Evolutionary conservation across 2,888 invertebrate genomes (phyloP).

Genomic region (Chydorus sphaericus): DNA sequence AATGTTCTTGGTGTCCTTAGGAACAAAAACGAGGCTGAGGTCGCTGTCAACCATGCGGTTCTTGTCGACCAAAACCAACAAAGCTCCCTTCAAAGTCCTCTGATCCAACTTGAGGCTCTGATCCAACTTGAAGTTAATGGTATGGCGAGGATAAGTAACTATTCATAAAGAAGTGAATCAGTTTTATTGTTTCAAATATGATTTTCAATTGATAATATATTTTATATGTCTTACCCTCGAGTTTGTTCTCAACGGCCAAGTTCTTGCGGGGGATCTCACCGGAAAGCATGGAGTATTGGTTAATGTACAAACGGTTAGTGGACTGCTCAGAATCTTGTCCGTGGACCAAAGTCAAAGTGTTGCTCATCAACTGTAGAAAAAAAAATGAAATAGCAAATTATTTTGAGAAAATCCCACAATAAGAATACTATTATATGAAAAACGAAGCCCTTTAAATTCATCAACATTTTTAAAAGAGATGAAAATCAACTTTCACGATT

Average conservation of each 20-base stretch:
- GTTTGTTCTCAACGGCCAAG: constrained; percentile 20
- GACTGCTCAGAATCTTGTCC: constrained; percentile 44
- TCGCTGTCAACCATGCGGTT: background rate
- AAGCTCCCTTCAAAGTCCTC: background rate
- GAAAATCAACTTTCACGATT: too few species aligned
- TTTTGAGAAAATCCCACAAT: too few species aligned
- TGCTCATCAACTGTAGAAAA: constrained; percentile 25
- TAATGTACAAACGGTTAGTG: constrained; percentile 38
- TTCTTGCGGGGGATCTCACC: constrained; percentile 13
- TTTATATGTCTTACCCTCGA: constrained; percentile 18
- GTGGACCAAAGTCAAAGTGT: constrained; percentile 42
- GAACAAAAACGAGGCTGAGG: background rate
- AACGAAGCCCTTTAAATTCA: too few species aligned
- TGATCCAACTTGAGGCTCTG: constrained; percentile 12
- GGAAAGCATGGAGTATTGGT: constrained; percentile 23
- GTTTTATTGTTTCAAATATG: background rate
- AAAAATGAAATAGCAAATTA: background rate
- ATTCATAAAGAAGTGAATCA: constrained; percentile 1
- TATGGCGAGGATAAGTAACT: constrained; percentile 40
- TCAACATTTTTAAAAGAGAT: too few species aligned
- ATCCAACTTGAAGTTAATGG: constrained; percentile 37
- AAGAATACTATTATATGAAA: too few species aligned
- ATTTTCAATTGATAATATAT: constrained; percentile 1
- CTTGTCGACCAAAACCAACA: background rate
- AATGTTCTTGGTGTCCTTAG: constrained; percentile 9